Evolutionary conservation across 2,113 vertebrate genomes (phyloP), one percentile per base, ranked within the genome.

Genomic region (Galbula dea): DNA sequence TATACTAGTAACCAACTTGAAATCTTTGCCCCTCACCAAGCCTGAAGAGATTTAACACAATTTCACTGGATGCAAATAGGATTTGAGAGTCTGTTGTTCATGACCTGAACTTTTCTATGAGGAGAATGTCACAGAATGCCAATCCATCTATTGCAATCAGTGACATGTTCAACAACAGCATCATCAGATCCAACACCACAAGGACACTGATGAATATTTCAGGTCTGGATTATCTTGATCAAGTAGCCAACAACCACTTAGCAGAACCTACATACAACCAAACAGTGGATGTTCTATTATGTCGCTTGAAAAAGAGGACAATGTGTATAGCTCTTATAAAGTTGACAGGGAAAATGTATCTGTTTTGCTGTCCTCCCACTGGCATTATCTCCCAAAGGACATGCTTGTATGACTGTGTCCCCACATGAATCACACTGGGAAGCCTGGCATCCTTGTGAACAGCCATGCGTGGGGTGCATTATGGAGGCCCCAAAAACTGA

Each of bases 381-480:
- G 54, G 39, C 34, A 46, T 76, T 63, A 69, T 55, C 39, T 89
- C 26, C 13, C 55, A 27, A 73, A 86, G 51, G 77, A 61, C n/a
- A 41, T 10, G 49, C 30, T 63, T 19, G 12, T 63, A 67, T 1
- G 3, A 22, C 45, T 45, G 39, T 19, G 2, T 26, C 15, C 41
- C 22, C 9, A 54, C 49, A 61, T 0, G 1, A 71, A 36, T 41
- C 71, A 82, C 15, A 15, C 14, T n/a, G 46, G 75, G 45, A 86
- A 15, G 18, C 7, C 12, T 52, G 32, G 57, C 10, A 58, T 9
- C 32, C 21, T 46, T 4, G 21, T 32, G 34, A 80, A 76, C 16
- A 57, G 34, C 23, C 14, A 3, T 12, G 10, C 0, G 0, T 23
- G 19, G 24, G 58, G 32, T 24, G 29, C 5, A 13, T 6, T 82